Evolutionary conservation across 2,888 invertebrate genomes (phyloP), one percentile per base, ranked within the genome.

Genomic region (Drosophila sordidula): DNA sequence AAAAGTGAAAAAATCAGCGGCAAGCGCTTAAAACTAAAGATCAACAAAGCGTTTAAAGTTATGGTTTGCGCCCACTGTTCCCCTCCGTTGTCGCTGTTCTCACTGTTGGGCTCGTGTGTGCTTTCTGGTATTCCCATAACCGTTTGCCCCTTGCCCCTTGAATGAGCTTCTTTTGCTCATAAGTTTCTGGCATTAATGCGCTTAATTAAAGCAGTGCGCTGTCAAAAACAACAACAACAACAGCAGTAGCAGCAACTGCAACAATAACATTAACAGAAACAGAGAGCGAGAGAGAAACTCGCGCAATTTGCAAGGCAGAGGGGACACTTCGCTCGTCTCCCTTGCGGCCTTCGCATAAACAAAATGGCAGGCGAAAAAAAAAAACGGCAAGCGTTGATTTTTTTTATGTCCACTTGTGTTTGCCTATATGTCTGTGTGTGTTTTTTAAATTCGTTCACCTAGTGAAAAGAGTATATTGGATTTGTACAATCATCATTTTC

Each of bases 101-200:
- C 42, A 32, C 22, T 32, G 34, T 54, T 54, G 25, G 32, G 22
- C 11, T 44, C 42, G 42, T 32, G 34, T 54, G 47, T 51, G 56
- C 52, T 44, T 49, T 54, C 52, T 62, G 66, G 51, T 61, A 65
- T 59, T 59, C 65, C 52, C 51, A 16, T 22, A 22, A 4, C 12
- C 12, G 39, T 8, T 36, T 9, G 18, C 32, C 41, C 38, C n/a
- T 14, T 18, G n/a, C 9, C 6, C 36, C 63, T 36, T 42, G 56
- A 34, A 39, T 46, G 39, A 57, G 59, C 55, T 62, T 45, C 66
- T 56, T 51, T 62, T 65, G 56, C 79, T 70, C 81, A 78, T 81
- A 86, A 86, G 88, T 81, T 79, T 69, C 49, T 81, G 85, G 79
- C 88, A 83, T 86, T 86, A 86, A 86, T 86, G 88, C 88, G 83